Evolutionary conservation across 2,888 invertebrate species (phyloP).

Genomic region (Apamea sordens): DNA sequence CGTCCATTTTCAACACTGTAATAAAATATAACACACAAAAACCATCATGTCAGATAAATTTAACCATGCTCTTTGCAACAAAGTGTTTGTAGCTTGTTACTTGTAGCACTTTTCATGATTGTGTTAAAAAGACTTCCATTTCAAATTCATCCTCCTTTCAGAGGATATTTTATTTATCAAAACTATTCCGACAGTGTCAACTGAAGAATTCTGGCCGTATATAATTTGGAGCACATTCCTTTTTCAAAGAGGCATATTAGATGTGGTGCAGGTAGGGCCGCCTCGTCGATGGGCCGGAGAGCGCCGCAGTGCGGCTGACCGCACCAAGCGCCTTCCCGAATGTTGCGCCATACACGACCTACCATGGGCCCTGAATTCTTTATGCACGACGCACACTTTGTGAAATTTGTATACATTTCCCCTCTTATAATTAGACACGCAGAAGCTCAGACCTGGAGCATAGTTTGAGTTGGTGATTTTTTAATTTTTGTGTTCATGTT

Average conservation of each 20-base stretch:
- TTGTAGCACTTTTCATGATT: conserved; percentile 6
- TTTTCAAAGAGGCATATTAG: conserved; percentile 52
- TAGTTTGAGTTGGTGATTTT: conserved; percentile 34
- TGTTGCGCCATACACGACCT: conserved; percentile 54
- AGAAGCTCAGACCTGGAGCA: neutral
- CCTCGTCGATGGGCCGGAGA: conserved; percentile 47
- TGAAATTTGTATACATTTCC: conserved; percentile 52
- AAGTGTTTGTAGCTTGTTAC: neutral
- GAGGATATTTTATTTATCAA: conserved; percentile 40
- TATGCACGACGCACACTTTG: conserved; percentile 60
- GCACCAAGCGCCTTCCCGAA: conserved; percentile 55
- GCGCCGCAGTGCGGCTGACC: conserved; percentile 65
- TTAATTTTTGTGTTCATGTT: conserved; percentile 14
- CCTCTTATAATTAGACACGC: conserved; percentile 48
- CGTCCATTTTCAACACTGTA: neutral
- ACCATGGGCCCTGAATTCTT: conserved; percentile 61
- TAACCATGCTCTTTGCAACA: neutral
- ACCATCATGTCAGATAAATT: neutral
- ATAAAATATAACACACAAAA: neutral
- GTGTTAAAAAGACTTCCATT: neutral
- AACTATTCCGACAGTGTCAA: conserved; percentile 41
- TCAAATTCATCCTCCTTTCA: neutral
- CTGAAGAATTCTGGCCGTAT: conserved; percentile 40
- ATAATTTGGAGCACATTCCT: conserved; percentile 55
- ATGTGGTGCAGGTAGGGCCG: conserved; percentile 68